These are phyloP conservation scores for Cheilosia scutellata DNA, from an alignment of 2,888 invertebrate genomes.

Conservation along the genomic window DNA sequence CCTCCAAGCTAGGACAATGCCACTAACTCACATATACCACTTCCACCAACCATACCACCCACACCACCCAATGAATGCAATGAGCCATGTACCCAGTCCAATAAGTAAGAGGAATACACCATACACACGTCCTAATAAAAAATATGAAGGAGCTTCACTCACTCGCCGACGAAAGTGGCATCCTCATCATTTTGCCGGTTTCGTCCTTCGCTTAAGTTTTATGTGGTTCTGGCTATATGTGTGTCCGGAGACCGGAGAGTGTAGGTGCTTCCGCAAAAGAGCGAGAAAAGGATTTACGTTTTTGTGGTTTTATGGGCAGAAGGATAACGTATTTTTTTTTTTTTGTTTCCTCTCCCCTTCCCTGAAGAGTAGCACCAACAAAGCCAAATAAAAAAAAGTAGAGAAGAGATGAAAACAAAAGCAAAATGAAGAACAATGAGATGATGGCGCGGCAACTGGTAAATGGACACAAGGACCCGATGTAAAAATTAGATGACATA, in stretches of 20 bases:
- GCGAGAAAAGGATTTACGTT: slow-evolving; percentile 71
- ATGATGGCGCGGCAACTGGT: slow-evolving; percentile 17
- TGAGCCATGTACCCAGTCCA: slow-evolving; percentile 51
- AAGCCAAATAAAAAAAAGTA: slow-evolving; percentile 1
- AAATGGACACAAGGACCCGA: slow-evolving; percentile 64
- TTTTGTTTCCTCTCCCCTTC: background rate
- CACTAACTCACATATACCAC: slow-evolving; percentile 47
- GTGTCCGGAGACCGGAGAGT: slow-evolving; percentile 13
- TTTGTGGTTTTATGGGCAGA: slow-evolving; percentile 66
- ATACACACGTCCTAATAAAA: slow-evolving; percentile 24
- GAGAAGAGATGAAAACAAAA: background rate
- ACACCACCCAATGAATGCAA: slow-evolving; percentile 48
- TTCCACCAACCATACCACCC: background rate
- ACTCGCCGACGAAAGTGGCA: slow-evolving; percentile 59
- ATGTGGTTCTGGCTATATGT: slow-evolving; percentile 14
- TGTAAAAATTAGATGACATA: slow-evolving; percentile 75
- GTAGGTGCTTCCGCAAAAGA: slow-evolving; percentile 45
- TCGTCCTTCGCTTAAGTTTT: slow-evolving; percentile 46
- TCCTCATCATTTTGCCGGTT: slow-evolving; percentile 61
- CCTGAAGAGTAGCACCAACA: slow-evolving; percentile 24
- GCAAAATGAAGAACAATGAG: slow-evolving; percentile 24
- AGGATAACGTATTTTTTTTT: slow-evolving; percentile 61
- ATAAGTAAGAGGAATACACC: slow-evolving; percentile 26
- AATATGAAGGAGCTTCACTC: slow-evolving; percentile 35
- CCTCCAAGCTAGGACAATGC: slow-evolving; percentile 67